phyloP scores from a whole-genome alignment of 2,113 vertebrate species.

The Malurus alboscapulatus region DNA sequence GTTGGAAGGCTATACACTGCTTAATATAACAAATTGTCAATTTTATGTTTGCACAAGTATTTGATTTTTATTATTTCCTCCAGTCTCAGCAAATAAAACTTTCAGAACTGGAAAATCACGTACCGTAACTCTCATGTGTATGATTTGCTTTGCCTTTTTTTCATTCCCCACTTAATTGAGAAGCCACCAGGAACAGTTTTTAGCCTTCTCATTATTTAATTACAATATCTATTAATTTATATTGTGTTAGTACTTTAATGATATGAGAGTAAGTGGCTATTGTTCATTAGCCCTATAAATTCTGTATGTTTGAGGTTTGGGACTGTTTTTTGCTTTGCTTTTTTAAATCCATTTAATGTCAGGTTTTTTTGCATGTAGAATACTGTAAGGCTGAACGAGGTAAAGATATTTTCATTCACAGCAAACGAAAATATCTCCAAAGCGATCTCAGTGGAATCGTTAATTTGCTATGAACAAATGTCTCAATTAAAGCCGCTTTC shows the following conservation, averaged over 20 bases:
- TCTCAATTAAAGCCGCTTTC: constrained; percentile 37
- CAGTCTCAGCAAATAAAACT: neutral
- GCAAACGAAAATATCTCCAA: constrained; percentile 45
- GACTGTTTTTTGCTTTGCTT: accelerated
- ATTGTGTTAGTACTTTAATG: constrained; percentile 43
- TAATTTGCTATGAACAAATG: constrained; percentile 49
- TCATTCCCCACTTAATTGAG: constrained; percentile 34
- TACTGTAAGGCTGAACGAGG: constrained; percentile 4
- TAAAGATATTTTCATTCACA: constrained; percentile 27
- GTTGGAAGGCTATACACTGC: neutral
- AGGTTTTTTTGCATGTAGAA: constrained; percentile 21
- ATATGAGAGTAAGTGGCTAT: constrained; percentile 25
- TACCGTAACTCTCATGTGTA: accelerated
- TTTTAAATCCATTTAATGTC: constrained; percentile 16
- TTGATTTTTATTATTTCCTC: neutral
- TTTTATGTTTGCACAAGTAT: neutral
- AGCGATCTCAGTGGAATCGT: constrained; percentile 9
- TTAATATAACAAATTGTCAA: neutral
- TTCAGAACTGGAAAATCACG: neutral
- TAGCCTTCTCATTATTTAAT: constrained; percentile 41
- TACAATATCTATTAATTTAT: constrained; percentile 63
- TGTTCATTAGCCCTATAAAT: constrained; percentile 55
- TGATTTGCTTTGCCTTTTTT: neutral
- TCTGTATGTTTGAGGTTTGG: neutral
- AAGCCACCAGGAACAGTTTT: constrained; percentile 15